Percentiles rank a stretch among this genome's conserved stretches.
phyloP scores from a whole-genome alignment of 2,113 vertebrate genomes.

The Leucopsar rothschildi region DNA sequence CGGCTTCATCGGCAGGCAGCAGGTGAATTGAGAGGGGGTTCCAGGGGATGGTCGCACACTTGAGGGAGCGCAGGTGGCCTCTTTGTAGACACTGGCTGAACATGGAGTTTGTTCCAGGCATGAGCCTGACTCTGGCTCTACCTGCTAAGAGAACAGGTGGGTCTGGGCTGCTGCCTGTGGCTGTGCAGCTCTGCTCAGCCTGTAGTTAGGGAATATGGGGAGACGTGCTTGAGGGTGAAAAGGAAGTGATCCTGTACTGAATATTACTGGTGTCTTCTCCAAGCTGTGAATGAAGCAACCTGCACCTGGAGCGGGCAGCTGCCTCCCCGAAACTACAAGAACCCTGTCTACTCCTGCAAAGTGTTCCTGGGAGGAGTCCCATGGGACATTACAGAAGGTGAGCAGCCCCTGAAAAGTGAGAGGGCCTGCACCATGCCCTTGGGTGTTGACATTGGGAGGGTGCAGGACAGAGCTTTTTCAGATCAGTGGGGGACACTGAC shows the following conservation, averaged over 20 bases:
- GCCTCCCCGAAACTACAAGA: slow-evolving; percentile 95
- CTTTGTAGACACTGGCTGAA: neutral
- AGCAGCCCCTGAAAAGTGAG: neutral
- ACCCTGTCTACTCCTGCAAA: slow-evolving; percentile 95
- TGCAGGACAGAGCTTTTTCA: too few relatives aligned
- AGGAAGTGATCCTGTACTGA: neutral
- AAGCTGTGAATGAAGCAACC: slow-evolving; percentile 95
- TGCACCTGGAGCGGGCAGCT: slow-evolving; percentile 98
- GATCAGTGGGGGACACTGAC: neutral
- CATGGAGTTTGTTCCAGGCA: neutral
- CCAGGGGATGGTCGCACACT: rapidly evolving
- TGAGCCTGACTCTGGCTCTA: neutral
- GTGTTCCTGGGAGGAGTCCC: slow-evolving; percentile 97
- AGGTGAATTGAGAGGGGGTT: slow-evolving; percentile 61
- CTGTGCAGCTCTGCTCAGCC: neutral
- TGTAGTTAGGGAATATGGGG: neutral
- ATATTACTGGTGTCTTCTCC: neutral
- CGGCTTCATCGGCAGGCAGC: slow-evolving; percentile 94
- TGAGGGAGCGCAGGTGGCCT: neutral
- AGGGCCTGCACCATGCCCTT: neutral
- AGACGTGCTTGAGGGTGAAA: neutral
- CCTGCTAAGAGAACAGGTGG: neutral
- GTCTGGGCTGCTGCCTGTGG: neutral
- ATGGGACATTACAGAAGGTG: slow-evolving; percentile 98
- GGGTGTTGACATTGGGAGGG: neutral